Percentiles rank a stretch among this genome's conserved stretches.
phyloP scores from a whole-genome alignment of 1,140 invertebrate species.

The Conus betulinus region DNA sequence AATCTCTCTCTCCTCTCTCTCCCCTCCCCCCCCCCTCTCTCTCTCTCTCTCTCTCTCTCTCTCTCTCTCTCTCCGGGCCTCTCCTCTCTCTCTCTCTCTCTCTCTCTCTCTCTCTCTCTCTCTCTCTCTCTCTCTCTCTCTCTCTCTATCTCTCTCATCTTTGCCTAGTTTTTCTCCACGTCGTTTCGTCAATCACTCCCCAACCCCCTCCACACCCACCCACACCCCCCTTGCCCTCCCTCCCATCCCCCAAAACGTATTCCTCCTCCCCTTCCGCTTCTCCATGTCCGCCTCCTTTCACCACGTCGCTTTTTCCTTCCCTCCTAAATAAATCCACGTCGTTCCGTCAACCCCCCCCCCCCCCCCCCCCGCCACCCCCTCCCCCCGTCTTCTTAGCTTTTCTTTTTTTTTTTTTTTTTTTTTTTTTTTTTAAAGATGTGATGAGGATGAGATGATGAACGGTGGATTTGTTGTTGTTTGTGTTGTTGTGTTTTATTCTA shows the following conservation, averaged over 20 bases:
- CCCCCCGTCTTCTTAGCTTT: neutral
- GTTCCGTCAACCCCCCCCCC: neutral
- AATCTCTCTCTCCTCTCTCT: no score
- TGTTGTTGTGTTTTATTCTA: neutral
- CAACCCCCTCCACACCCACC: neutral
- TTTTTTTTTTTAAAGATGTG: neutral
- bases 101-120: neutral
- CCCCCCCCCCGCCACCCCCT: neutral
- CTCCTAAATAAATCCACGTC: neutral
- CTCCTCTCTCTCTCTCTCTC: slow-evolving; percentile 8
- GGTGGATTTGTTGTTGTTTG: no score
- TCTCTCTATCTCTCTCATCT: neutral
- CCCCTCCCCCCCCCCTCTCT: no score
- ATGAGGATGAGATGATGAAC: no score
- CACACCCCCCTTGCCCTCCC: neutral
- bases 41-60: no score
- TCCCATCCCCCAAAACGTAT: no score
- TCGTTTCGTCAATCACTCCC: no score
- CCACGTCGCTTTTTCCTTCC: no score
- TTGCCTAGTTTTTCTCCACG: no score
- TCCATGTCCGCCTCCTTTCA: no score
- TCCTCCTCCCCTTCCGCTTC: neutral
- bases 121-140: neutral
- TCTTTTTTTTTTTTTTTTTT: no score
- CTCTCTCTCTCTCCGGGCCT: no score